A percentile compares a stretch with the other conserved stretches of the same genome.
Evolutionary conservation across 1,140 invertebrate species (phyloP).

Genomic region (Philotrypesis tridentata): DNA sequence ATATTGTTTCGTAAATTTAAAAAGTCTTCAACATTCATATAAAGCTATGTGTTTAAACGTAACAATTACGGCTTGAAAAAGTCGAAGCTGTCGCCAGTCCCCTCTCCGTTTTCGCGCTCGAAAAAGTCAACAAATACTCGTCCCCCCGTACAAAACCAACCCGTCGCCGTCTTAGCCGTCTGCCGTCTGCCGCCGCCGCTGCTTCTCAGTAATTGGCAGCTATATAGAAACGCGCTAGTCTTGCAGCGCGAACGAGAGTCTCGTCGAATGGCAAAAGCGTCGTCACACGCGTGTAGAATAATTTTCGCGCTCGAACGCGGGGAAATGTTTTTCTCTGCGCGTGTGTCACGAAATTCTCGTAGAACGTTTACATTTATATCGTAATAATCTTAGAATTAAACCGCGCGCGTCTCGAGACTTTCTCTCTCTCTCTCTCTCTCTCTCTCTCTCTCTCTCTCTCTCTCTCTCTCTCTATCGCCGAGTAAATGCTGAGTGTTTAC

Average conservation of each 20-base stretch:
- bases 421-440: too few relatives aligned
- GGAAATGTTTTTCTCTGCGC: too few relatives aligned
- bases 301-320: background rate
- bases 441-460: too few relatives aligned
- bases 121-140: conserved; percentile 34
- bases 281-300: background rate
- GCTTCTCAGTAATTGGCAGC: conserved; percentile 18
- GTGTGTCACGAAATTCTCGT: background rate
- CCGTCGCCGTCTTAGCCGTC: too few relatives aligned
- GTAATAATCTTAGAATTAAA: conserved; percentile 3
- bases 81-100: background rate
- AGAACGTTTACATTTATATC: background rate
- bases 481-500: conserved; percentile 24
- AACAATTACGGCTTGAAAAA: conserved; percentile 38
- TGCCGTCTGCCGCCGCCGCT: background rate
- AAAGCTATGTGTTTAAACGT: conserved; percentile 49
- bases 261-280: background rate
- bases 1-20: conserved; percentile 40
- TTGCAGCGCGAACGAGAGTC: background rate
- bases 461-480: background rate
- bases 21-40: conserved; percentile 51
- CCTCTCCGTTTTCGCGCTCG: background rate
- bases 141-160: too few relatives aligned
- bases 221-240: conserved; percentile 6
- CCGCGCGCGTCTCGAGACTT: background rate